Evolutionary conservation across 2,797 vertebrate genomes (phyloP).

Genomic region (Sebastes melanostomus): DNA sequence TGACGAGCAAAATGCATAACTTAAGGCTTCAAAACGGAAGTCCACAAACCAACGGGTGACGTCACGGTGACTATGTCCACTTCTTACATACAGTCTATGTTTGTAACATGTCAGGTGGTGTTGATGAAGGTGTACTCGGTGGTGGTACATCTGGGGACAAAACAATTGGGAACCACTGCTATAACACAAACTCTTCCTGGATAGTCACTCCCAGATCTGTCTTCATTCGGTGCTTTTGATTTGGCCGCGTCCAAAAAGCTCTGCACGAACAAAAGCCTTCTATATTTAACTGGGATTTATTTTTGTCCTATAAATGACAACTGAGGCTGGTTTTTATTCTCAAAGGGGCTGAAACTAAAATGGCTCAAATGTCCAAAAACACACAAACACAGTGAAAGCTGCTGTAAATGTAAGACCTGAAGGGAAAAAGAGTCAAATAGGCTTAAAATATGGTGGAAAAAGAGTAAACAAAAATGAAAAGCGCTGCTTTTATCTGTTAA

Average conservation of each 20-base stretch:
- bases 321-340: slow-evolving; percentile 9
- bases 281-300: slow-evolving; percentile 29
- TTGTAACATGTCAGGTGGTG: no score
- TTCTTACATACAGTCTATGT: no score
- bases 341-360: slow-evolving; percentile 4
- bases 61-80: not conserved
- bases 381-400: not conserved
- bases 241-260: not conserved
- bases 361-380: slow-evolving; percentile 3
- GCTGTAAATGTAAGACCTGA: not conserved
- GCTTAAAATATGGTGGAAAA: not conserved
- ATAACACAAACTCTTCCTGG: not conserved
- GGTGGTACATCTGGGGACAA: not conserved
- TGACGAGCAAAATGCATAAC: not conserved
- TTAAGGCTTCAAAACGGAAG: not conserved
- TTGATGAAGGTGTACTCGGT: no score
- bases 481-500: slow-evolving; percentile 36
- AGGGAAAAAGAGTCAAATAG: slow-evolving; percentile 3
- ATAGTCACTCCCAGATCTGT: not conserved
- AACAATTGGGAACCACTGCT: not conserved
- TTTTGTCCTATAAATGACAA: slow-evolving; percentile 15
- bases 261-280: not conserved
- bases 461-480: slow-evolving; percentile 1
- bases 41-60: not conserved
- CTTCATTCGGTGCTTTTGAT: not conserved